A percentile compares a stretch with the other conserved stretches of the same genome.
These are phyloP conservation scores for Parasteatoda lunata DNA, from an alignment of 2,888 invertebrate genomes.

Conservation along the genomic window DNA sequence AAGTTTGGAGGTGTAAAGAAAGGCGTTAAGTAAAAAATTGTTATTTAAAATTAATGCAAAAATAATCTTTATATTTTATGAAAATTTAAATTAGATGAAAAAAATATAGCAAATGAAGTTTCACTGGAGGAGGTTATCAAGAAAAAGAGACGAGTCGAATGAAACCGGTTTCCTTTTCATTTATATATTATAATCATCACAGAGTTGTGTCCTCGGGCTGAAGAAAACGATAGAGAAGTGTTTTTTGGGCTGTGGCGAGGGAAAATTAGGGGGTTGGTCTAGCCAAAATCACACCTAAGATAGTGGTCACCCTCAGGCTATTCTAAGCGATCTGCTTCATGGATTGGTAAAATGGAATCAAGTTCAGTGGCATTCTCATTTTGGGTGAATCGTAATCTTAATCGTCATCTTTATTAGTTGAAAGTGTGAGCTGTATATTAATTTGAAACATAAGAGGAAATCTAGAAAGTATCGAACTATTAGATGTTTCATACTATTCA, in stretches of 20 bases:
- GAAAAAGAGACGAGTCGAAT: constrained; percentile 10
- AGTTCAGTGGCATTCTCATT: constrained; percentile 5
- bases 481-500: background rate
- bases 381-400: background rate
- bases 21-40: too few species aligned
- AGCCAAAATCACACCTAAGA: constrained; percentile 50
- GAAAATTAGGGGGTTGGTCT: constrained; percentile 47
- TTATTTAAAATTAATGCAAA: too few species aligned
- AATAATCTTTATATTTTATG: too few species aligned
- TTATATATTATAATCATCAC: constrained; percentile 42
- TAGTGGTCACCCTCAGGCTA: constrained; percentile 6
- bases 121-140: background rate
- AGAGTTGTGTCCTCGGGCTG: background rate
- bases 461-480: background rate
- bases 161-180: constrained; percentile 37
- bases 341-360: constrained; percentile 4
- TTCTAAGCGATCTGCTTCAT: background rate
- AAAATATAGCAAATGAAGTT: background rate
- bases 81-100: too few species aligned
- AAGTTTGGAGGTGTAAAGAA: too few species aligned
- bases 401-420: background rate
- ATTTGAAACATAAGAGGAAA: background rate
- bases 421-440: background rate
- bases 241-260: constrained; percentile 22
- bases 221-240: constrained; percentile 4